A percentile compares a stretch with the other conserved stretches of the same genome.
phyloP scores from a whole-genome alignment of 2,888 invertebrate genomes.

The Protophormia terraenovae region DNA sequence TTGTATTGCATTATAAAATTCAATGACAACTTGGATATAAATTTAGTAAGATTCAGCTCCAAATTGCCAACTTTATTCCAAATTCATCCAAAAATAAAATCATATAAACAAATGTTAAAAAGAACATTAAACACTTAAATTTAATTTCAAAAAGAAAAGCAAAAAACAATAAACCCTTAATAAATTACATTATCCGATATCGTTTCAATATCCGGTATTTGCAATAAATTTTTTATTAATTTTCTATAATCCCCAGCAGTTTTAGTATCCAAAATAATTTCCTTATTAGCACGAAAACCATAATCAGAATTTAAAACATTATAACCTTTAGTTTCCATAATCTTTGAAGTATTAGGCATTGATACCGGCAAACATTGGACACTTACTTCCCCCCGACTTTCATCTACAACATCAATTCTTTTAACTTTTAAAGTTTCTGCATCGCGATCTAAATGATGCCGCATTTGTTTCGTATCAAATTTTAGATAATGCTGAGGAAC shows the following conservation, averaged over 20 bases:
- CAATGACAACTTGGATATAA: too few species aligned
- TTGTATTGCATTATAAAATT: too few species aligned
- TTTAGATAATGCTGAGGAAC: conserved; percentile 46
- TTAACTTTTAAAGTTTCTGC: conserved; percentile 69
- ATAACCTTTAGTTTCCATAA: conserved; percentile 68
- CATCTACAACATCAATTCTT: conserved; percentile 64
- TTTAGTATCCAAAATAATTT: conserved; percentile 56
- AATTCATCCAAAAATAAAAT: too few species aligned
- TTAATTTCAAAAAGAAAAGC: background rate
- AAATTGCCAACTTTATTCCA: too few species aligned
- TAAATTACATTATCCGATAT: conserved; percentile 74
- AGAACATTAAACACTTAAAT: background rate
- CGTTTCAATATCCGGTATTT: conserved; percentile 69
- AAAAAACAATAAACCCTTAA: background rate
- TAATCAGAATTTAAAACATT: conserved; percentile 67
- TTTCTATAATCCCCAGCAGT: conserved; percentile 66
- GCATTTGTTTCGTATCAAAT: background rate
- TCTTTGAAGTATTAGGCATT: conserved; percentile 60
- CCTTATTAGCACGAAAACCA: conserved; percentile 67
- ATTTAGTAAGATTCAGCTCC: too few species aligned
- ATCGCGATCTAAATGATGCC: conserved; percentile 64
- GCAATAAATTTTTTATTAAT: conserved; percentile 68
- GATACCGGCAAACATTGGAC: conserved; percentile 71
- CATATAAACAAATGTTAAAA: background rate
- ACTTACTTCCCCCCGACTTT: conserved; percentile 66